Evolutionary conservation across 1,140 invertebrate genomes (phyloP), one percentile per base, ranked within the genome.

Genomic region (Drosophila orena): DNA sequence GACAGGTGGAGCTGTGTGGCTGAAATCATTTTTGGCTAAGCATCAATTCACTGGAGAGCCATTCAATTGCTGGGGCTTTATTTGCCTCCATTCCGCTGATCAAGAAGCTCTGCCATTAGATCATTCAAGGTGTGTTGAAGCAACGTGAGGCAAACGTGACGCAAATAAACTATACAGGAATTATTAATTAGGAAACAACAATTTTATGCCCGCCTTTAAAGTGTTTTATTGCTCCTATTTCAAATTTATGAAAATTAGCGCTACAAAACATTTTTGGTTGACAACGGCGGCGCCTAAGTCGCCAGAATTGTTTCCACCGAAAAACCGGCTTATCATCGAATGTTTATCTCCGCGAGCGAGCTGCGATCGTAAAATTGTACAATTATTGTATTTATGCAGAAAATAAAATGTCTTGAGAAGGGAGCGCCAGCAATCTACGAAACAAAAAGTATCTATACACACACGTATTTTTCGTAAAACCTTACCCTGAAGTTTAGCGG

Each of bases 311-410:
- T 54, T 60, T 62, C 24, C 57, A 40, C 15, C 57, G 49, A 57
- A 76, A 43, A 54, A 37, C 22, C 42, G 34, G 69, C 64, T 88
- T 89, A 88, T 88, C 83, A 77, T 30, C 56, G 15, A 44, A 49
- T 38, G 24, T 66, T 71, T 79, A 86, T 86, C 81, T 40, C 50
- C 4, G 17, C 8, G 49, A 12, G 17, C 7, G 17, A 42, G 27
- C 69, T 34, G 30, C 30, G 71, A 69, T 50, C 70, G 53, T 65
- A 83, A 75, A 89, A 77, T 79, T 61, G 49, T 79, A 70, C 81
- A 81, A 76, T 88, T 84, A 84, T 83, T 89, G 68, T 73, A 77
- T 88, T 61, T 79, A 89, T 88, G 72, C 80, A 84, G 77, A 89
- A 89, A 72, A 24, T 73, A 89, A 11, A 64, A 7, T 43, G 34